Evolutionary conservation across 2,113 vertebrate genomes (phyloP), one percentile per base, ranked within the genome.

Genomic region (Nycticorax nycticorax): DNA sequence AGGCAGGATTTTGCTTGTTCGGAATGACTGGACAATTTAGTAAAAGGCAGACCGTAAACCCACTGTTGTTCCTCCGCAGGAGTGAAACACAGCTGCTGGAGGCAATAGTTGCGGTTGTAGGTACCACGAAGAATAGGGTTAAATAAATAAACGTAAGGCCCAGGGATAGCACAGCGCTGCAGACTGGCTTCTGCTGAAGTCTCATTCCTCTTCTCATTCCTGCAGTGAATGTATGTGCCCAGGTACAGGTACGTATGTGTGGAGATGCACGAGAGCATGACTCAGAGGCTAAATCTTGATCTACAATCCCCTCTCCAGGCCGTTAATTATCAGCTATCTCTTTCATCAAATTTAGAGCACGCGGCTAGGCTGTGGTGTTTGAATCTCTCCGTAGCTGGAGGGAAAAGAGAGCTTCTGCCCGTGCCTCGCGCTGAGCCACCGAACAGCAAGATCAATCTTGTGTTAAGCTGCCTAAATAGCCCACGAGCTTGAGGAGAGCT

Each of bases 401-500:
- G 90, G 67, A 82, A 85, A 56, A 88, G 64, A 80, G 52, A 76
- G 84, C 67, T 82, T 68, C 89, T 91, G 72, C 80, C 84, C 2
- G 0, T 50, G 52, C 87, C 62, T 82, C 0, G 8, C 8, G 14
- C 64, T 68, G 74, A 64, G 82, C 74, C 78, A 75, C 81, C 6
- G 2, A 94, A 59, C 62, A 78, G 71, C 73, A 78, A 79, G 80
- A 96, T 85, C 93, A 63, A 5, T 92, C 86, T 89, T 81, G 72
- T 81, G 62, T 92, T 93, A 83, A 92, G 89, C 82, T 73, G 83
- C 41, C 81, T 92, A 62, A 93, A 91, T 32, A 72, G 39, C 62
- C 78, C 53, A 53, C 1, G 0, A 85, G 80, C 45, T 30, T 12
- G 75, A 92, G 85, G 45, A 89, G 50, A 87, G 47, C 79, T 97